phyloP scores from a whole-genome alignment of 2,888 invertebrate species.

The Cryptus armator region DNA sequence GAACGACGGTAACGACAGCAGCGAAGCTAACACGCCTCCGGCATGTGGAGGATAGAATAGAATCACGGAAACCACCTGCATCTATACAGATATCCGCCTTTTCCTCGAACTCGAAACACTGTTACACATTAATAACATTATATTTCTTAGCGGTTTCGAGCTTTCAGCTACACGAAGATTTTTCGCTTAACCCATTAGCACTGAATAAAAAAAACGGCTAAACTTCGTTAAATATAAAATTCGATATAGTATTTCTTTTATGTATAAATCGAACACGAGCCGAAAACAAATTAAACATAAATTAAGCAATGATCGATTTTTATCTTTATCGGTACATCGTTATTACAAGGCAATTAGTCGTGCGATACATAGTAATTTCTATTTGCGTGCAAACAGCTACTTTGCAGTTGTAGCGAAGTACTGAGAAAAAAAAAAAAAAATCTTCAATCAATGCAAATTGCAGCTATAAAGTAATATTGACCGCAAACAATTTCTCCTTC shows the following conservation, averaged over 20 bases:
- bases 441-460: not conserved
- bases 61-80: conserved; percentile 53
- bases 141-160: not conserved
- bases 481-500: conserved; percentile 13
- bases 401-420: not conserved
- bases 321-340: too few relatives aligned
- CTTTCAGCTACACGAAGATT: too few relatives aligned
- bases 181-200: too few relatives aligned
- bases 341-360: not conserved
- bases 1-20: conserved; percentile 43
- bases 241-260: too few relatives aligned
- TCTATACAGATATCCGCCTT: conserved; percentile 1
- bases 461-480: not conserved
- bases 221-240: too few relatives aligned
- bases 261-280: too few relatives aligned
- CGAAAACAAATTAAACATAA: too few relatives aligned
- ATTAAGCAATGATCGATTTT: too few relatives aligned
- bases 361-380: not conserved
- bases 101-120: not conserved
- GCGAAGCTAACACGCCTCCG: conserved; percentile 27
- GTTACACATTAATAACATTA: not conserved
- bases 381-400: not conserved
- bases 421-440: not conserved
- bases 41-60: conserved; percentile 21
- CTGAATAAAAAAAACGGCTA: too few relatives aligned